Conservation (phyloP, 2,113 vertebrate genomes). For the Clupea harengus region DNA sequence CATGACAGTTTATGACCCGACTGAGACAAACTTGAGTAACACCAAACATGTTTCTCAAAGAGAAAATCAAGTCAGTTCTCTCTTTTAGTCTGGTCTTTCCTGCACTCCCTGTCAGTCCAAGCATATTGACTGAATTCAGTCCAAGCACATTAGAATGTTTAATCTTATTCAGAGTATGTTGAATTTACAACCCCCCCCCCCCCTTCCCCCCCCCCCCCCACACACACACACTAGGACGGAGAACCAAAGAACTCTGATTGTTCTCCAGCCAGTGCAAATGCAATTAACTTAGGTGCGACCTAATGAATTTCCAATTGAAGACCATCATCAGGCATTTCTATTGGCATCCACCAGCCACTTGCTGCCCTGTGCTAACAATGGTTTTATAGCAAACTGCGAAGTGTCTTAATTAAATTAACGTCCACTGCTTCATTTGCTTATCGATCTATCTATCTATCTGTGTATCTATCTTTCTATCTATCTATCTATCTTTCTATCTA, state of each 20-base stretch:
- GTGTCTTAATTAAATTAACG: neutral
- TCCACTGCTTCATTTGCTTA: neutral
- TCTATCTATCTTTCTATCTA: neutral
- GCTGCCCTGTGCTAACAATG: conserved; percentile 7
- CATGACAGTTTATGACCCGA: neutral
- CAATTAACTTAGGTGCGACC: conserved; percentile 61
- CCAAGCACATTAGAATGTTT: conserved; percentile 36
- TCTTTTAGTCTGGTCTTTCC: neutral
- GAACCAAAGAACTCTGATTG: conserved; percentile 43
- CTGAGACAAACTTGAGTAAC: too few relatives aligned
- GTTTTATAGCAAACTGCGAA: neutral
- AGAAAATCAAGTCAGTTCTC: neutral
- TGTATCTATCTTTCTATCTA: neutral
- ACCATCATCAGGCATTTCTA: conserved; percentile 52
- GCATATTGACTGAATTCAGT: neutral
- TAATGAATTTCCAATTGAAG: conserved; percentile 65
- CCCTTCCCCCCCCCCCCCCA: conserved; percentile 32
- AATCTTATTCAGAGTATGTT: conserved; percentile 41
- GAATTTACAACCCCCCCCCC: conserved; percentile 29
- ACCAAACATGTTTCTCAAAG: too few relatives aligned
- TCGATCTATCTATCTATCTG: neutral
- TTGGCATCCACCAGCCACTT: conserved; percentile 36
- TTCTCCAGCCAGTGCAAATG: conserved; percentile 45
- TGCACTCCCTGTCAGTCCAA: neutral
- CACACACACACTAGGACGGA: neutral